phyloP scores from a whole-genome alignment of 2,888 invertebrate genomes.

The Oithona nana region DNA sequence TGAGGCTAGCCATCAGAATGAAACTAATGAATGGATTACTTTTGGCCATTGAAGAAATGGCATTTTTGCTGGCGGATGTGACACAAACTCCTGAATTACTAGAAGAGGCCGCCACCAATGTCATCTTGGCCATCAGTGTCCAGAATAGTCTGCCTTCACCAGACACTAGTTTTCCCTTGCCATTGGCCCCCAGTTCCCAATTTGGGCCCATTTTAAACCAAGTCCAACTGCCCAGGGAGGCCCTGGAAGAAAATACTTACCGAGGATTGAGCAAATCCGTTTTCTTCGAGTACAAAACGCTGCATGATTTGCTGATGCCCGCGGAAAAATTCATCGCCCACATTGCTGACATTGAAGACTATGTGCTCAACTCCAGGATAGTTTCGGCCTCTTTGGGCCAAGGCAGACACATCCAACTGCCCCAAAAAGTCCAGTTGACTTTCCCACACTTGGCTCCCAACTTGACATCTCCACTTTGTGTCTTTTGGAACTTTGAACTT shows the following conservation, averaged over 20 bases:
- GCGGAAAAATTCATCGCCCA: constrained; percentile 1
- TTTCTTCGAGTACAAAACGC: constrained; percentile 66
- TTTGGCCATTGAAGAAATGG: constrained; percentile 34
- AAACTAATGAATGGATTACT: constrained; percentile 24
- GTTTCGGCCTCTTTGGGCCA: constrained; percentile 68
- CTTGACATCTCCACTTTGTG: constrained; percentile 71
- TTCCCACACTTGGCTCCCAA: constrained; percentile 68
- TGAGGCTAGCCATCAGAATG: constrained; percentile 23
- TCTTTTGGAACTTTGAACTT: constrained; percentile 60
- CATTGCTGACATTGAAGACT: constrained; percentile 21
- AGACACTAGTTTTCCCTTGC: background rate
- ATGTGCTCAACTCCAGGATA: constrained; percentile 63
- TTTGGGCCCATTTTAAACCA: background rate
- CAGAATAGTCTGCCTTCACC: constrained; percentile 30
- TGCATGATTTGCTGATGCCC: constrained; percentile 50
- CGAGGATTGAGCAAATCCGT: constrained; percentile 53
- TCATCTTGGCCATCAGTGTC: constrained; percentile 67
- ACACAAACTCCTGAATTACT: constrained; percentile 64
- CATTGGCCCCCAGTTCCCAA: background rate
- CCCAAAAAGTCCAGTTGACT: constrained; percentile 60
- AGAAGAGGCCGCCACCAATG: constrained; percentile 64
- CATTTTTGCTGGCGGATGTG: constrained; percentile 36
- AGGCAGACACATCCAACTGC: constrained; percentile 62
- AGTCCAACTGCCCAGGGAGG: constrained; percentile 33
- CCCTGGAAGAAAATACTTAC: constrained; percentile 44